phyloP scores from a whole-genome alignment of 2,797 vertebrate genomes.

The Chromis chromis region DNA sequence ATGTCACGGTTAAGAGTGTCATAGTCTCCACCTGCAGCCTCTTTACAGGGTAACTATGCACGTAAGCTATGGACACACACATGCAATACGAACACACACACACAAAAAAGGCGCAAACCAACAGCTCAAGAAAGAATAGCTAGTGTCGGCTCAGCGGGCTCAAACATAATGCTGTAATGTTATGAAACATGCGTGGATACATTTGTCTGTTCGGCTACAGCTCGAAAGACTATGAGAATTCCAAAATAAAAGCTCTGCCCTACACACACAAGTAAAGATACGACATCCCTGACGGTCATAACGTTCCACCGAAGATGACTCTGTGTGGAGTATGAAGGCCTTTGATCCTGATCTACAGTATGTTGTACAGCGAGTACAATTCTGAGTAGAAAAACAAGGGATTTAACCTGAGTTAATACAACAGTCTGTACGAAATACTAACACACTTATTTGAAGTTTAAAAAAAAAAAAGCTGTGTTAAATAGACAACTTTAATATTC shows the following conservation, averaged over 20 bases:
- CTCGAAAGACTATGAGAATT: conserved; percentile 42
- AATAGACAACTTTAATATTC: conserved; percentile 48
- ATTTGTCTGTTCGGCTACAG: conserved; percentile 46
- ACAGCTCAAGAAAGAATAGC: conserved; percentile 49
- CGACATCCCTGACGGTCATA: conserved; percentile 43
- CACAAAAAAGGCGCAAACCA: conserved; percentile 10
- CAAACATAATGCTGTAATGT: conserved; percentile 18
- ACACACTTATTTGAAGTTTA: conserved; percentile 49
- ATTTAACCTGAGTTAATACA: conserved; percentile 80
- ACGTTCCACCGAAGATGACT: conserved; percentile 34
- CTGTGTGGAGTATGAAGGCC: conserved; percentile 49
- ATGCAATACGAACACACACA: conserved; percentile 26
- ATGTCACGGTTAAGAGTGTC: conserved; percentile 9
- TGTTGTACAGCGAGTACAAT: conserved; percentile 45
- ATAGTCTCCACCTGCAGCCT: conserved; percentile 6
- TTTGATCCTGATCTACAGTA: conserved; percentile 62
- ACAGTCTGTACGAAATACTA: conserved; percentile 74
- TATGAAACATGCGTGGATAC: conserved; percentile 45
- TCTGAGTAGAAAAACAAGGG: conserved; percentile 64
- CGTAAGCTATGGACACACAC: conserved; percentile 25
- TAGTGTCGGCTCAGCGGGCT: conserved; percentile 26
- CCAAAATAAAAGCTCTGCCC: conserved; percentile 15
- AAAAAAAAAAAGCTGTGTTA: conserved; percentile 54
- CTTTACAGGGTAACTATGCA: conserved; percentile 25
- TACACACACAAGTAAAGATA: conserved; percentile 16